Evolutionary conservation across 2,113 vertebrate genomes (phyloP).

Genomic region (Carlito syrichta): DNA sequence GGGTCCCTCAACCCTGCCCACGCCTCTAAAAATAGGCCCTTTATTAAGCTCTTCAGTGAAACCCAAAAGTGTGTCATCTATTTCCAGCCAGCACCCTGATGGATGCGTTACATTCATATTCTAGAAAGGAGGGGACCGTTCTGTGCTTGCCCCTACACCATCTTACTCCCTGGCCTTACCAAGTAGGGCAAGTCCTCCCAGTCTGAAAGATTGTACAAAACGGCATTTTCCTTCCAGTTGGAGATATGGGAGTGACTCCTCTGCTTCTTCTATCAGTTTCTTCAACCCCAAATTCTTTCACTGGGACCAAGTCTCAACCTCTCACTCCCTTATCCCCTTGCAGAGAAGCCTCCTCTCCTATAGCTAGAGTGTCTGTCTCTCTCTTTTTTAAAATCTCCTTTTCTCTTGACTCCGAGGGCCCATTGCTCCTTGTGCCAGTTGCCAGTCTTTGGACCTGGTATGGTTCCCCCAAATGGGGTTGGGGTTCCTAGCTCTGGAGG

Average conservation of each 20-base stretch:
- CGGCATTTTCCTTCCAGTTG: background rate
- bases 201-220: background rate
- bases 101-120: background rate
- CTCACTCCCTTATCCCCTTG: background rate
- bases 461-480: background rate
- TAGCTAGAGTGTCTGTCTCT: background rate
- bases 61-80: background rate
- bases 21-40: background rate
- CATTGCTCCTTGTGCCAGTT: background rate
- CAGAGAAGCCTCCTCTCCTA: background rate
- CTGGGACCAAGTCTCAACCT: background rate
- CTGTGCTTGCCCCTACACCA: background rate
- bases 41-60: background rate
- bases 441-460: background rate
- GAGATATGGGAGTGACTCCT: background rate
- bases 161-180: background rate
- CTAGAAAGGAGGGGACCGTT: background rate
- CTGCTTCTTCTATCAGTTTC: background rate
- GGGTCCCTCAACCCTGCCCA: background rate
- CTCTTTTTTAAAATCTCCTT: background rate
- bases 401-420: background rate
- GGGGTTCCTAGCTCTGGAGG: background rate
- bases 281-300: slow-evolving; percentile 17
- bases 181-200: slow-evolving; percentile 2
- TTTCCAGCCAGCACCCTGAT: background rate